phyloP scores from a whole-genome alignment of 1,140 invertebrate genomes.

The Metopolophium dirhodum region DNA sequence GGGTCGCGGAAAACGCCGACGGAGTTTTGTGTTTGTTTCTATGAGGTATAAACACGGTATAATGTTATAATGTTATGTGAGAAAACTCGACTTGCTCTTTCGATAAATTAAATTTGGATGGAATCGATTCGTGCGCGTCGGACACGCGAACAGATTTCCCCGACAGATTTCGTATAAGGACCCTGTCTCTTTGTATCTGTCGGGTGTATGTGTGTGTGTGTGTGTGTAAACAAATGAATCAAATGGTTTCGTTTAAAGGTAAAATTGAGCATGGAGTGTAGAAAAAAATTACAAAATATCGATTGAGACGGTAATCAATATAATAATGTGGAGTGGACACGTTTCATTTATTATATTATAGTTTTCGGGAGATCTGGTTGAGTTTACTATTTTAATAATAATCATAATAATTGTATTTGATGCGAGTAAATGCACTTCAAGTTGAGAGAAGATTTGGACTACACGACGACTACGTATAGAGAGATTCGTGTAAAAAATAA shows the following conservation, averaged over 20 bases:
- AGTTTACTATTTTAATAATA: neutral
- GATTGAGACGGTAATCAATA: neutral
- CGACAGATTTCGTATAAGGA: conserved; percentile 42
- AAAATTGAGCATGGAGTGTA: conserved; percentile 46
- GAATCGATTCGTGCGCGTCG: conserved; percentile 32
- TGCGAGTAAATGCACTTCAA: conserved; percentile 33
- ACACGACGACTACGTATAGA: neutral
- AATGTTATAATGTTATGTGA: neutral
- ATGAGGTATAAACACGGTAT: neutral
- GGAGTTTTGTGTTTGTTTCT: neutral
- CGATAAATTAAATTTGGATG: conserved; percentile 19
- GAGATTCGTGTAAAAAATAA: neutral
- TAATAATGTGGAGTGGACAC: neutral
- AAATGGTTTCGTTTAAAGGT: neutral
- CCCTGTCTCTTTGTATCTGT: conserved; percentile 43
- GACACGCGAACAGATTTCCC: neutral
- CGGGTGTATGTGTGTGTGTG: neutral
- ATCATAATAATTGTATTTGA: neutral
- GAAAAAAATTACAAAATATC: conserved; percentile 30
- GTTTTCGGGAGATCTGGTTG: neutral
- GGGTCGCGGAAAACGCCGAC: neutral
- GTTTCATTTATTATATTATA: neutral
- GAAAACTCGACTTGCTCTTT: conserved; percentile 30
- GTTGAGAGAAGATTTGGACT: neutral
- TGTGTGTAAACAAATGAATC: neutral